These are phyloP conservation scores for Aurelia aurita DNA, from an alignment of 30 jellyfish, hydroid and myxozoan species.

Conservation along the genomic window DNA sequence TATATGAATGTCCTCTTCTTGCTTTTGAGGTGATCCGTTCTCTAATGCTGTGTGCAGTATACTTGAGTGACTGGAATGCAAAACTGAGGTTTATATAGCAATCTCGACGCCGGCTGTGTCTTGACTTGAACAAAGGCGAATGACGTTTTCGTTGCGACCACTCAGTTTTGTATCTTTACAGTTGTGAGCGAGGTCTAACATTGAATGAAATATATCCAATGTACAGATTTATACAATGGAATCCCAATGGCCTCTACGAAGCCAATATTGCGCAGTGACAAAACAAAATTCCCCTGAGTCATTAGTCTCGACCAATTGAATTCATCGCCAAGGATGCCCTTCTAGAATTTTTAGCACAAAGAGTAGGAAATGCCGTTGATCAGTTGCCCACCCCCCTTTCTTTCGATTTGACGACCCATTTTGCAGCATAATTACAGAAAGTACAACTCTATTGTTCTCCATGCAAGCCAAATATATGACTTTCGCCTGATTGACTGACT, in stretches of 20 bases:
- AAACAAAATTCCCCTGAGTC: slow-evolving; percentile 47
- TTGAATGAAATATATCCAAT: neutral
- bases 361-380: slow-evolving; percentile 60
- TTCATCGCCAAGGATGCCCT: slow-evolving; percentile 58
- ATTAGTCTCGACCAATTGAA: slow-evolving; percentile 25
- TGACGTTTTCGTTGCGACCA: slow-evolving; percentile 33
- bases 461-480: no score
- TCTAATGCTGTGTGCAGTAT: no score
- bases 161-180: slow-evolving; percentile 13
- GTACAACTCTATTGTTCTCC: slow-evolving; percentile 29
- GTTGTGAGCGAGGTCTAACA: neutral
- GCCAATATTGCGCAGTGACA: slow-evolving; percentile 61
- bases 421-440: slow-evolving; percentile 25
- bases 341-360: slow-evolving; percentile 37
- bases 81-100: no score
- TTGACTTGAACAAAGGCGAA: slow-evolving; percentile 33
- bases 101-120: slow-evolving; percentile 35
- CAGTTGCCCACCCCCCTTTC: slow-evolving; percentile 78
- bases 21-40: no score
- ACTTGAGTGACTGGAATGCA: no score
- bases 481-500: no score
- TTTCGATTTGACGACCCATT: slow-evolving; percentile 2
- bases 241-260: neutral
- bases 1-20: no score
- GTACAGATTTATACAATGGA: no score